These are phyloP conservation scores for Redunca redunca DNA, from an alignment of 2,113 vertebrate genomes.

Conservation along the genomic window DNA sequence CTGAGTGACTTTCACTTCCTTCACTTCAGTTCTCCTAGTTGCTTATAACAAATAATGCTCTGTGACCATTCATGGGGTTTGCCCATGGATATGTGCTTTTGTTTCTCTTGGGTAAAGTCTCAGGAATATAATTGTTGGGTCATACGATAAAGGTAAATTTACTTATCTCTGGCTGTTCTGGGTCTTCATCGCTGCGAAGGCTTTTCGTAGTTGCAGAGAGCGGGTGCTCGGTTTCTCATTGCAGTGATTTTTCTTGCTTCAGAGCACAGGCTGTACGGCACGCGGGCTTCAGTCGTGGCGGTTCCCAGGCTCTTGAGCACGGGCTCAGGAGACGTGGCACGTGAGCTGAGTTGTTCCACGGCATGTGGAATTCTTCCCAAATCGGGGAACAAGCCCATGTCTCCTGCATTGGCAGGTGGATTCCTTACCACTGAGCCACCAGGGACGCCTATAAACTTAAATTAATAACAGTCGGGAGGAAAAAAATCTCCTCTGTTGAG, in stretches of 20 bases:
- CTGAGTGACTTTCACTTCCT: neutral
- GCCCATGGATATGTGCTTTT: neutral
- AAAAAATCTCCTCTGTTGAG: neutral
- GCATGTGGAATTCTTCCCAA: neutral
- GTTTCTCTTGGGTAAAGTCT: neutral
- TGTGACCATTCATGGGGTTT: neutral
- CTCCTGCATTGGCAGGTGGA: neutral
- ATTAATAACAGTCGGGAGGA: neutral
- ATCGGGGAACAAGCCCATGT: neutral
- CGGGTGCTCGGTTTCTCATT: neutral
- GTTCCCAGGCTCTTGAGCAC: neutral
- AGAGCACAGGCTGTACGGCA: neutral
- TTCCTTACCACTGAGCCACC: neutral
- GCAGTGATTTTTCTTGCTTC: neutral
- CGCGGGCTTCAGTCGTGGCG: accelerated
- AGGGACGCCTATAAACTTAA: neutral
- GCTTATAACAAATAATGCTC: neutral
- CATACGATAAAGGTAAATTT: neutral
- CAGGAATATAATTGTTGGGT: neutral
- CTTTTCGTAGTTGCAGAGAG: neutral
- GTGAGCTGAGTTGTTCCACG: neutral
- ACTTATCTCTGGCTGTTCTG: neutral
- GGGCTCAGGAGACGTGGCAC: neutral
- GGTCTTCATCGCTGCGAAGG: neutral
- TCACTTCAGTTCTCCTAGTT: neutral